Evolutionary conservation across 2,113 vertebrate genomes (phyloP), one percentile per base, ranked within the genome.

Genomic region (Rhea americana): DNA sequence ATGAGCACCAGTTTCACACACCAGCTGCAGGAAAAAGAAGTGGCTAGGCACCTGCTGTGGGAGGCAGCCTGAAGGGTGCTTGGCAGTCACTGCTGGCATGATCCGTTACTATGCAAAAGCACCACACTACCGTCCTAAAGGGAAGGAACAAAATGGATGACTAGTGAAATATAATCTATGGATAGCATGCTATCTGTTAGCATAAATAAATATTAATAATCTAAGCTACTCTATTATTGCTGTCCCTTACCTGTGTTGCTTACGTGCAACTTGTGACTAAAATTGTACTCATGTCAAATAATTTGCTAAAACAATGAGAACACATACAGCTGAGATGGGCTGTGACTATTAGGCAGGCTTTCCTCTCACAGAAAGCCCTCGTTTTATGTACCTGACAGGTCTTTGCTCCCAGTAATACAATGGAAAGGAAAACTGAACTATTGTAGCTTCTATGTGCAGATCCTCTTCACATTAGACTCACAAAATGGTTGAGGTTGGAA

Each of bases 181-280:
- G n/a, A 28, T 1, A 58, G 35, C 1, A 0, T n/a, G 71, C 37
- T 26, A 50, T 25, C 56, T 0, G 7, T 47, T 1, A 3, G 32
- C 5, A 0, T 37, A 78, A 91, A 53, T 0, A 3, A 19, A 3
- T 1, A 13, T 91, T 47, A 72, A 82, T 79, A 73, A 90, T 81
- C 93, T 11, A 86, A 21, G 24, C 18, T 58, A 2, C 32, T 70
- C 48, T 88, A 12, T 93, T 92, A 45, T 13, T 3, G 3, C 81
- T 77, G 76, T 81, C 73, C 82, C 68, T 61, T 50, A 91, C 88
- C 88, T 70, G 45, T 37, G 76, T 11, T 25, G 82, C 73, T 50
- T 9, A 12, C 9, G 30, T 8, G 73, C 68, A 45, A 3, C 0
- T 19, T 22, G 62, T 22, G 85, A 68, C 78, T 32, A 41, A 51